phyloP scores from a whole-genome alignment of 2,888 invertebrate genomes.

The Odontocerum albicorne region DNA sequence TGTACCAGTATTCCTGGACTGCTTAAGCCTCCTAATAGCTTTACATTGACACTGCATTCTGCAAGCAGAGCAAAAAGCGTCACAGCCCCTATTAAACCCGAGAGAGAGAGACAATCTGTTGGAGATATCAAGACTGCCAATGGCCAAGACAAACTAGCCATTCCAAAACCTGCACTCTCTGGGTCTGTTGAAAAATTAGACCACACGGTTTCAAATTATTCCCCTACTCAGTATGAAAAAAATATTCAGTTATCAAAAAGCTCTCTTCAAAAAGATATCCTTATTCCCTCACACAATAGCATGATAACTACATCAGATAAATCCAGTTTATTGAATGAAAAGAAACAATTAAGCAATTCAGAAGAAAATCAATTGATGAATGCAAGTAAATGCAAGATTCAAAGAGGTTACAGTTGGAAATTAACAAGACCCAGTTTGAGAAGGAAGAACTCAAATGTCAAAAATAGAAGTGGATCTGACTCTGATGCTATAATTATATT shows the following conservation, averaged over 20 bases:
- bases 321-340: conserved; percentile 42
- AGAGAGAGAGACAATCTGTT: conserved; percentile 22
- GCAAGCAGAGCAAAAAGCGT: conserved; percentile 29
- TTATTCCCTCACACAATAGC: conserved; percentile 29
- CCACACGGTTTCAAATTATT: conserved; percentile 25
- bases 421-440: conserved; percentile 73
- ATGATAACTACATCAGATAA: conserved; percentile 37
- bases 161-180: conserved; percentile 25
- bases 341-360: conserved; percentile 42
- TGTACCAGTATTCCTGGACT: conserved; percentile 66
- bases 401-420: conserved; percentile 75
- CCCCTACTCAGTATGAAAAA: conserved; percentile 34
- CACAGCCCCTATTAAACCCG: conserved; percentile 44
- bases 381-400: conserved; percentile 57
- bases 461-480: conserved; percentile 59
- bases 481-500: conserved; percentile 64
- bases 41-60: conserved; percentile 53
- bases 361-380: conserved; percentile 39
- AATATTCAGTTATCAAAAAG: conserved; percentile 35
- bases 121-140: conserved; percentile 26
- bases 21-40: conserved; percentile 67
- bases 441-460: conserved; percentile 54
- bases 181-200: conserved; percentile 33
- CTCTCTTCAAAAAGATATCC: conserved; percentile 32
- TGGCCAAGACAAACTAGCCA: conserved; percentile 28